A percentile compares a stretch with the other conserved stretches of the same genome.
phyloP scores from a whole-genome alignment of 2,888 invertebrate genomes.

The Bursaphelenchus okinawaensis region DNA sequence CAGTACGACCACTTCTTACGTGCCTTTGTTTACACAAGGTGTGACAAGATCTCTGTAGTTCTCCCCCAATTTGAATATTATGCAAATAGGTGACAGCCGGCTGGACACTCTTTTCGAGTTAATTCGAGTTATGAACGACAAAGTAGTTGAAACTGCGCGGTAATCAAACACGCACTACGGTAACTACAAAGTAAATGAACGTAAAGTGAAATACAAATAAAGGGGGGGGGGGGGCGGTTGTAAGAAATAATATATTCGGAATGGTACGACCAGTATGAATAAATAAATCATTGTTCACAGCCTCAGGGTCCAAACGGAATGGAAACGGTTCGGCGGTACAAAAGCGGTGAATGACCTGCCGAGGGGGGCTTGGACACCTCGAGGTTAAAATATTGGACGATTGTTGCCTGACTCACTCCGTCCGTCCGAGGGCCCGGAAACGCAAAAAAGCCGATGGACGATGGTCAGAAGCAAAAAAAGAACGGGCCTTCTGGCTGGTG shows the following conservation, averaged over 20 bases:
- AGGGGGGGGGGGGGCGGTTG: no score
- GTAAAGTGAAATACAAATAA: no score
- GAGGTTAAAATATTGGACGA: background rate
- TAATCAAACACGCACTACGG: no score
- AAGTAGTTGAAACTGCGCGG: no score
- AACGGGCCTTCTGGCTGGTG: background rate
- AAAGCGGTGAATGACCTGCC: background rate
- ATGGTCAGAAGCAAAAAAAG: background rate
- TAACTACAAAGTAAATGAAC: no score
- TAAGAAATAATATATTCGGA: no score
- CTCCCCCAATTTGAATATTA: slow-evolving; percentile 1
- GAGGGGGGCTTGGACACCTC: no score
- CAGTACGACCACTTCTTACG: background rate
- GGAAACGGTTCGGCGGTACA: background rate
- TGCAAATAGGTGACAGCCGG: background rate
- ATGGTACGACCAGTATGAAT: no score
- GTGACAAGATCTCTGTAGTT: background rate
- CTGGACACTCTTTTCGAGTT: no score
- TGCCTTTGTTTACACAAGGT: slow-evolving; percentile 8
- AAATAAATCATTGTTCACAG: background rate
- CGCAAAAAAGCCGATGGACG: background rate
- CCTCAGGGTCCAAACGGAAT: background rate
- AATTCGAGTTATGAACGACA: no score
- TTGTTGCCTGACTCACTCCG: no score
- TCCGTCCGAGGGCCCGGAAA: background rate